phyloP scores from a whole-genome alignment of 2,888 invertebrate genomes.

The Phyllotreta striolata region DNA sequence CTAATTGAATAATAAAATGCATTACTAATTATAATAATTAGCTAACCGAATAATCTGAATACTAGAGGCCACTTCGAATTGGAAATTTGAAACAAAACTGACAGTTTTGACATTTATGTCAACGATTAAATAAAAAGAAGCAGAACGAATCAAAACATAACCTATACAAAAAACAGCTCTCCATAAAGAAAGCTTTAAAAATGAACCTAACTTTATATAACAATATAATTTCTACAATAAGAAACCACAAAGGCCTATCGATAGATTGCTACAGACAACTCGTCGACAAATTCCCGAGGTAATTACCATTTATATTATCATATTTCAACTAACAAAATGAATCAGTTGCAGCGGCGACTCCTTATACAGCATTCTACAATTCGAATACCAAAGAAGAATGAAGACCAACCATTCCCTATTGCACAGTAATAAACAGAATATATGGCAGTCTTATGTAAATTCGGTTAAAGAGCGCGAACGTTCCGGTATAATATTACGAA shows the following conservation, averaged over 20 bases:
- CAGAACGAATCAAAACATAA: no score
- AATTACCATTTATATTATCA: conserved; percentile 44
- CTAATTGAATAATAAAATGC: no score
- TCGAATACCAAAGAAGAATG: conserved; percentile 71
- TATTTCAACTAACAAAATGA: background rate
- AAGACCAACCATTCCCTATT: conserved; percentile 70
- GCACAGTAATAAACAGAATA: conserved; percentile 63
- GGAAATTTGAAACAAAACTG: no score
- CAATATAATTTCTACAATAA: conserved; percentile 42
- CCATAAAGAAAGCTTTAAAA: background rate
- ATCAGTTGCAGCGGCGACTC: conserved; percentile 65
- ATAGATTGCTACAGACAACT: conserved; percentile 45
- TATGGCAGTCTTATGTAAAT: conserved; percentile 62
- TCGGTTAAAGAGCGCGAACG: conserved; percentile 60
- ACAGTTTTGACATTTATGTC: no score
- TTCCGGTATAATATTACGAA: conserved; percentile 69
- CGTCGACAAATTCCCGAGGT: conserved; percentile 67
- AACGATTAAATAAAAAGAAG: no score
- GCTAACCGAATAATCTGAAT: no score
- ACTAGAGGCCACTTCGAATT: no score
- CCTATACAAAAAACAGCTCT: no score
- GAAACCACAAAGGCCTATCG: conserved; percentile 45
- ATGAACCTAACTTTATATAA: conserved; percentile 43
- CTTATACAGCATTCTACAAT: conserved; percentile 74
- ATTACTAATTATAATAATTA: no score